These are phyloP conservation scores for Chelonus insularis DNA, from an alignment of 1,140 invertebrate genomes.

Conservation along the genomic window DNA sequence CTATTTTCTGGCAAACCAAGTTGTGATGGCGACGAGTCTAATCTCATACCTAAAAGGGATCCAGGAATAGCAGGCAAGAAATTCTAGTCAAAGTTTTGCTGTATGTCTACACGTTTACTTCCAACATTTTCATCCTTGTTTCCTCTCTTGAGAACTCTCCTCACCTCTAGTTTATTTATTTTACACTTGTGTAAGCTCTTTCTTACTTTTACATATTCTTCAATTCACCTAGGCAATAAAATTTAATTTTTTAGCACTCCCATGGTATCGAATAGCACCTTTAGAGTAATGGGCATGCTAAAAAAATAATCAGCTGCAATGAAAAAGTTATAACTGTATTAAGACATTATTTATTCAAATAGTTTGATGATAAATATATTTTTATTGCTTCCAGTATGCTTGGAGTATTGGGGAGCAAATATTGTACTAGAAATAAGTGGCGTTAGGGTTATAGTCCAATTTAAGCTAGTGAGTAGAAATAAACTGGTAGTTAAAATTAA, in stretches of 20 bases:
- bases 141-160: not conserved
- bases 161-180: slow-evolving; percentile 19
- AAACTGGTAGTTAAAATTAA: no score
- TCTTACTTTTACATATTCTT: not conserved
- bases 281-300: no score
- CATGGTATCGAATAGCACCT: slow-evolving; percentile 1
- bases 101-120: slow-evolving; percentile 17
- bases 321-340: no score
- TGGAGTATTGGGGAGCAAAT: no score
- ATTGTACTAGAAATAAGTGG: no score
- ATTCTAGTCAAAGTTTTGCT: slow-evolving; percentile 22
- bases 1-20: slow-evolving; percentile 28
- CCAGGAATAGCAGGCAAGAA: slow-evolving; percentile 44
- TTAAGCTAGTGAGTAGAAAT: no score
- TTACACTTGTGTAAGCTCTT: slow-evolving; percentile 4
- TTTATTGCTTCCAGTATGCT: no score
- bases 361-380: no score
- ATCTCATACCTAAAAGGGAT: slow-evolving; percentile 26
- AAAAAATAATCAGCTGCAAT: no score
- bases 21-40: slow-evolving; percentile 9
- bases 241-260: slow-evolving; percentile 30
- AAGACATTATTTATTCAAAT: no score
- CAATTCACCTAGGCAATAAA: slow-evolving; percentile 19
- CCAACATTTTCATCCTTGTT: not conserved
- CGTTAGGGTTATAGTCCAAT: no score